phyloP scores from a whole-genome alignment of 2,888 invertebrate species.

The Phengaris arion region DNA sequence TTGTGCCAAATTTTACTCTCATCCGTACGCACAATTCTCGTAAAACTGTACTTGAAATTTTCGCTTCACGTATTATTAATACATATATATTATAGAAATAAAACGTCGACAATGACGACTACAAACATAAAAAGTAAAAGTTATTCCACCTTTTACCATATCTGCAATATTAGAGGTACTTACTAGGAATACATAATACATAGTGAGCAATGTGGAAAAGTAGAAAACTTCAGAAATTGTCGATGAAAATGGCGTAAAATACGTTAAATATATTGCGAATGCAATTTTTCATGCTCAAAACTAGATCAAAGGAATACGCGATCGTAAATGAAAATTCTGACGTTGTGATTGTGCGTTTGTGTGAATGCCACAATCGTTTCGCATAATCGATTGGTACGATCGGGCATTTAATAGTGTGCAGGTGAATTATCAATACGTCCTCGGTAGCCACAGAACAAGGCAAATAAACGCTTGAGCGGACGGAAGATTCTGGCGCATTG shows the following conservation, averaged over 20 bases:
- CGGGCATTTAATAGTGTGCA: constrained; percentile 14
- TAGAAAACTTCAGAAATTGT: not conserved
- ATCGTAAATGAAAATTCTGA: constrained; percentile 21
- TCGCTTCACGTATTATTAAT: no score
- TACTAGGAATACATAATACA: no score
- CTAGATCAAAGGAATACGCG: constrained; percentile 7
- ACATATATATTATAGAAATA: no score
- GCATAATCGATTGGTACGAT: not conserved
- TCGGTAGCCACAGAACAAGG: constrained; percentile 13
- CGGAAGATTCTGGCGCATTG: not conserved
- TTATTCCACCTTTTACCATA: not conserved
- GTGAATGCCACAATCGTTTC: not conserved
- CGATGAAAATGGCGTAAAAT: not conserved
- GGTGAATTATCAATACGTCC: constrained; percentile 1
- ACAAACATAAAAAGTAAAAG: no score
- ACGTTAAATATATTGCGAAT: constrained; percentile 1
- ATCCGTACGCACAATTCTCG: no score
- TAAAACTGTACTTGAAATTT: no score
- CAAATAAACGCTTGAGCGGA: constrained; percentile 14
- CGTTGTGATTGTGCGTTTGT: not conserved
- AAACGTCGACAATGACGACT: no score
- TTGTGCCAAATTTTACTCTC: no score
- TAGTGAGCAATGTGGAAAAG: no score
- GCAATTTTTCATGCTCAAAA: constrained; percentile 8
- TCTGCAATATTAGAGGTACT: no score